Evolutionary conservation across 2,888 invertebrate genomes (phyloP).

Genomic region (Archaeoteleia sp.): DNA sequence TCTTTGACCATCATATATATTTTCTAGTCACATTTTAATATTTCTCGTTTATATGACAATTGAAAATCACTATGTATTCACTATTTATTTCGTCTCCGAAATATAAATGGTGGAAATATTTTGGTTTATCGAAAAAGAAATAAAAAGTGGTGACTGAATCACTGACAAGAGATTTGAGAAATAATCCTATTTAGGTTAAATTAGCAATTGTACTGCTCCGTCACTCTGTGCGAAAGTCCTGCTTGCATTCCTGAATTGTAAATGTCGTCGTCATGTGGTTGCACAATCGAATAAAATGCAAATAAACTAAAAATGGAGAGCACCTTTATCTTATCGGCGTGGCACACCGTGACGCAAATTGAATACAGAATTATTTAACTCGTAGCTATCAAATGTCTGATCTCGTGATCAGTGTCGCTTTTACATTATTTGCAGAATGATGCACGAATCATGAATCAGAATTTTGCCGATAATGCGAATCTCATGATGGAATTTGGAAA

Average conservation of each 20-base stretch:
- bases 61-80: no score
- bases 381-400: constrained; percentile 31
- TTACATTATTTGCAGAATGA: constrained; percentile 12
- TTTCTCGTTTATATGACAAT: no score
- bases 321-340: constrained; percentile 27
- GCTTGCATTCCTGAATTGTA: constrained; percentile 7
- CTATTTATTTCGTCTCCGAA: no score
- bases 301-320: constrained; percentile 24
- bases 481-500: constrained; percentile 14
- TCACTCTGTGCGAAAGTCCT: neutral
- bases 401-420: constrained; percentile 28
- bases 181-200: constrained; percentile 12
- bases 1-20: no score
- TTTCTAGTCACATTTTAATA: no score
- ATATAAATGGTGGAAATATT: no score
- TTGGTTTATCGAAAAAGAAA: no score
- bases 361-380: constrained; percentile 35
- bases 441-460: constrained; percentile 18
- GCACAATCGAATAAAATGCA: constrained; percentile 24
- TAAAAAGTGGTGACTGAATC: no score
- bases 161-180: neutral
- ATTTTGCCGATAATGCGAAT: constrained; percentile 10
- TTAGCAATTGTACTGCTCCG: constrained; percentile 4
- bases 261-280: constrained; percentile 1
- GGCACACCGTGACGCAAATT: constrained; percentile 24